Evolutionary conservation across 2,797 vertebrate genomes (phyloP).

Genomic region (Silurus lanzhouensis): DNA sequence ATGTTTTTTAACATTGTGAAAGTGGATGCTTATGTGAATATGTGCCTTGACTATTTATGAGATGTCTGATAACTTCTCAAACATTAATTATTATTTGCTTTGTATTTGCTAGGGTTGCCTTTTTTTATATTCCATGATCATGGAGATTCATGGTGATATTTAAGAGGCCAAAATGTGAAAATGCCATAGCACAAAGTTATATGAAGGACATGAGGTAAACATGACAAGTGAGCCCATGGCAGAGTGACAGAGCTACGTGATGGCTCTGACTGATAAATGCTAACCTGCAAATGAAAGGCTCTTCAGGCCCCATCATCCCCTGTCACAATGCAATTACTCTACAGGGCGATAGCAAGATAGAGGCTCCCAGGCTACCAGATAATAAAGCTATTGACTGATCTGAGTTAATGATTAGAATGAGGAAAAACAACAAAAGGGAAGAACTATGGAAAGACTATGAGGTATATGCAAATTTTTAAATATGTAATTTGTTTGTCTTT

Average conservation of each 20-base stretch:
- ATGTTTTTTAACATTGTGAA: not conserved
- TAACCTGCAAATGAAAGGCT: conserved; percentile 92
- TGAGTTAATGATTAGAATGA: conserved; percentile 93
- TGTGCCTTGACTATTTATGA: not conserved
- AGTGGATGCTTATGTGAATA: not conserved
- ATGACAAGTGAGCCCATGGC: conserved; percentile 83
- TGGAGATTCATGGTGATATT: conserved; percentile 36
- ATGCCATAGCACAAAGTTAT: conserved; percentile 89
- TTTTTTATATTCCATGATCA: not conserved
- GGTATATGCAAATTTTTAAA: conserved; percentile 42
- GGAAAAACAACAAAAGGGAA: conserved; percentile 87
- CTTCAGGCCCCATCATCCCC: conserved; percentile 90
- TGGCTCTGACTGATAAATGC: conserved; percentile 90
- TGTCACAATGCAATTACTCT: conserved; percentile 94
- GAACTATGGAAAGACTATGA: conserved; percentile 84
- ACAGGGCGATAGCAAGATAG: conserved; percentile 94
- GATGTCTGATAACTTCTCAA: not conserved
- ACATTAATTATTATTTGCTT: too few species aligned
- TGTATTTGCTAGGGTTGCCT: not conserved
- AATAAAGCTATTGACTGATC: conserved; percentile 96
- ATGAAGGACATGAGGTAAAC: conserved; percentile 90
- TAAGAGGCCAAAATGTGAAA: conserved; percentile 75
- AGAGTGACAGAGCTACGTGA: conserved; percentile 88
- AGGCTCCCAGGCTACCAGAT: conserved; percentile 90
- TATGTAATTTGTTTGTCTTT: not conserved